These are phyloP conservation scores for Homarus americanus DNA, from an alignment of 1,140 invertebrate species.

Conservation along the genomic window DNA sequence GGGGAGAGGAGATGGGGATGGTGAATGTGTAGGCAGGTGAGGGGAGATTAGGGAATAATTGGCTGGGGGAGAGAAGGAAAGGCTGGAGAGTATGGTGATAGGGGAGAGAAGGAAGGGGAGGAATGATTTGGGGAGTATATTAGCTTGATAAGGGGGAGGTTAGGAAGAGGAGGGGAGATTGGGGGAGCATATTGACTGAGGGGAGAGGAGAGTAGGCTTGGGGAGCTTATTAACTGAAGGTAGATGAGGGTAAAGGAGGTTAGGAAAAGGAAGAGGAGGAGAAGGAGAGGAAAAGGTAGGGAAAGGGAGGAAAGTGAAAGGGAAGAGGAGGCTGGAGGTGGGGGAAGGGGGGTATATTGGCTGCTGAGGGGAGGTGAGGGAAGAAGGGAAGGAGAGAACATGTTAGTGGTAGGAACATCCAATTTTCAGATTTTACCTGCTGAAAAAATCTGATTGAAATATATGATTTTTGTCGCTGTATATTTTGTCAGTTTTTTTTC, in stretches of 20 bases:
- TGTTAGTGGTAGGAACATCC: not conserved
- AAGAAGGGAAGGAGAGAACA: not conserved
- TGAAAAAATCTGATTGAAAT: not conserved
- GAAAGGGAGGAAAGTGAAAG: not conserved
- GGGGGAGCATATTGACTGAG: not conserved
- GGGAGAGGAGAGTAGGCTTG: not conserved
- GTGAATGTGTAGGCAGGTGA: too few species aligned
- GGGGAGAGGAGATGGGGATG: too few species aligned
- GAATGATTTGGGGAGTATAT: not conserved
- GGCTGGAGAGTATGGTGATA: not conserved
- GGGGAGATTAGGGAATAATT: not conserved
- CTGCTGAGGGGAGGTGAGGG: too few species aligned
- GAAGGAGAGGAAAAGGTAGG: not conserved
- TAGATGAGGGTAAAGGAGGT: not conserved
- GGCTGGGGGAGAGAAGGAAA: not conserved
- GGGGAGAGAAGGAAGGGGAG: not conserved
- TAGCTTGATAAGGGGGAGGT: not conserved
- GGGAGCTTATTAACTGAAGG: not conserved
- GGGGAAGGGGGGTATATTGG: not conserved
- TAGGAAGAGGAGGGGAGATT: not conserved
- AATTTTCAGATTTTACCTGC: not conserved
- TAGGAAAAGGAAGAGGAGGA: not conserved
- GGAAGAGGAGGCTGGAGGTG: not conserved
- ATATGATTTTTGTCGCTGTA: not conserved
- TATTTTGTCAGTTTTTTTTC: not conserved